phyloP scores from a whole-genome alignment of 2,113 vertebrate species.

The Ondatra zibethicus region DNA sequence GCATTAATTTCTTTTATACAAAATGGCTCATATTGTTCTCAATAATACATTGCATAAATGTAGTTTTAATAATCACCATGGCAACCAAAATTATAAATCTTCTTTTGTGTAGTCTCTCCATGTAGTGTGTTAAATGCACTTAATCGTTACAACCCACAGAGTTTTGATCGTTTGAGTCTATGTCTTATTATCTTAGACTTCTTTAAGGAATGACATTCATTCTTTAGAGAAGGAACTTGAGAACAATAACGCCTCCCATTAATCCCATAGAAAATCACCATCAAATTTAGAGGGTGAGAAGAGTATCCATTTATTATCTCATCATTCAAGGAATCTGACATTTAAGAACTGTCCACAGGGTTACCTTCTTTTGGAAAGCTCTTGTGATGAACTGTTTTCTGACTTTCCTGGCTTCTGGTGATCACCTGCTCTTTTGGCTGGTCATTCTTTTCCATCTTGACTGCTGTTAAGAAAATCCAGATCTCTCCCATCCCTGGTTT shows the following conservation, averaged over 20 bases:
- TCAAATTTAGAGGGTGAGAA: neutral
- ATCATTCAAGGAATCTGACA: neutral
- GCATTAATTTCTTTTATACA: slow-evolving; percentile 54
- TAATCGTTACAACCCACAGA: slow-evolving; percentile 56
- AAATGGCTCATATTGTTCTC: slow-evolving; percentile 52
- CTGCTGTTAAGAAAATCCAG: neutral
- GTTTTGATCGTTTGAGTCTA: neutral
- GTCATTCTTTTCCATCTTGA: neutral
- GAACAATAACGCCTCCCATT: neutral
- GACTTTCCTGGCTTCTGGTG: neutral
- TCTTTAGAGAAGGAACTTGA: slow-evolving; percentile 16
- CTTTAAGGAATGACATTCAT: slow-evolving; percentile 28
- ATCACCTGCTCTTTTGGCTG: neutral
- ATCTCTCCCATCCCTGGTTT: neutral
- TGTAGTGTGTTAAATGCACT: slow-evolving; percentile 62
- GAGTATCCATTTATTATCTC: neutral
- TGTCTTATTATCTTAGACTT: neutral
- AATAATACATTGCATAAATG: slow-evolving; percentile 53
- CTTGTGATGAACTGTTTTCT: neutral
- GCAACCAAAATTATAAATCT: slow-evolving; percentile 60
- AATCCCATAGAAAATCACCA: neutral
- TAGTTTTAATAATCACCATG: slow-evolving; percentile 64
- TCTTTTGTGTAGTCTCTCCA: neutral
- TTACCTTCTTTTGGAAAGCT: fast-evolving
- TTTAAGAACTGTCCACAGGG: neutral